phyloP scores from a whole-genome alignment of 2,113 vertebrate species.

The Myxocyprinus asiaticus region DNA sequence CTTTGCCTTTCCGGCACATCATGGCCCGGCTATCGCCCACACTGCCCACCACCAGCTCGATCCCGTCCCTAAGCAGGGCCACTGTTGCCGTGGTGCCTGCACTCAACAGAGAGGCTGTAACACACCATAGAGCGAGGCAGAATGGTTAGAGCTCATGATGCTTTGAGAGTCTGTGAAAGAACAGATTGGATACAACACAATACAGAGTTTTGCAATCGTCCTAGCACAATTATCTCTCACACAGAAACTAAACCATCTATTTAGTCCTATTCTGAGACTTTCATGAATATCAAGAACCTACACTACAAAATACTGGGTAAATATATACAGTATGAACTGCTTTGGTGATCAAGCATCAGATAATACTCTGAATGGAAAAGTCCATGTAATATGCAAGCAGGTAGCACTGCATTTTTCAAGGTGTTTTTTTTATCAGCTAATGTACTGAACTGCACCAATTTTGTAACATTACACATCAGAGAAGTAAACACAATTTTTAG shows the following conservation, averaged over 20 bases:
- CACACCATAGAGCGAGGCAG: conserved; percentile 47
- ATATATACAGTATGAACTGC: no score
- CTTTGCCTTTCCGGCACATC: conserved; percentile 93
- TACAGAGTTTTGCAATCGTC: neutral
- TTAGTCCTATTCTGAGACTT: no score
- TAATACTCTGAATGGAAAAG: no score
- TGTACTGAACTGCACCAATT: neutral
- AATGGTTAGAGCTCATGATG: neutral
- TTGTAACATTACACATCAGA: no score
- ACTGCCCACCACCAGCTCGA: conserved; percentile 94
- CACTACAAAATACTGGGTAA: no score
- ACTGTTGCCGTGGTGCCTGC: conserved; percentile 95
- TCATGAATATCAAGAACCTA: no score
- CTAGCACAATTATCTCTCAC: no score
- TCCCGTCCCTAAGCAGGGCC: conserved; percentile 91
- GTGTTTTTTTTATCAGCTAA: neutral
- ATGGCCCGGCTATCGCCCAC: conserved; percentile 96
- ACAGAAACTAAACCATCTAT: no score
- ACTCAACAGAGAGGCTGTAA: conserved; percentile 79
- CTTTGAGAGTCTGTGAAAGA: neutral
- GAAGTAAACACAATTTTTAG: neutral
- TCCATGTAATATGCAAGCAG: no score
- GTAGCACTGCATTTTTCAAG: neutral
- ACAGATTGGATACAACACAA: neutral
- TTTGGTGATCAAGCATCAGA: no score